Base-by-base conservation (phyloP, 2,888 invertebrate species). In the Lasioglossum marginatum region DNA sequence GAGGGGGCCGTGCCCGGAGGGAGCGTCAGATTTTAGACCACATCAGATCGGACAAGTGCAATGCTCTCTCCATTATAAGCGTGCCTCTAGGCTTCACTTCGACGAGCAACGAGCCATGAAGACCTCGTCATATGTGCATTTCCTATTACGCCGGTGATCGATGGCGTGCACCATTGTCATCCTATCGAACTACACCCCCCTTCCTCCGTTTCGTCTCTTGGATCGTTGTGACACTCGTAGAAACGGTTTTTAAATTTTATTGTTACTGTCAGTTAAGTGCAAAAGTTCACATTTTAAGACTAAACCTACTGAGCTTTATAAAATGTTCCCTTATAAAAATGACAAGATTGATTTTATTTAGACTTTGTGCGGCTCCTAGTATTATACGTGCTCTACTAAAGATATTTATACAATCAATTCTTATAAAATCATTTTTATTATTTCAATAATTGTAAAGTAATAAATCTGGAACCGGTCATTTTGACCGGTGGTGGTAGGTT, bases 21-120 rank as follows among this genome's bases (percentile, higher is more conserved):
- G 91, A 91, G 91, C 91, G 90, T 91, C 93, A 93, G 93, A 93
- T 93, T 93, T 93, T 93, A 91, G 92, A 92, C 93, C 93, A 87
- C 93, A 93, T 88, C 89, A 91, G 89, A 89, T 91, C 89, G 92
- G 91, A 93, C 93, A 93, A 93, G 93, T 93, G 93, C 93, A 92
- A 70, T 89, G 83, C 88, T 89, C 88, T 90, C 89, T 90, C 91
- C 87, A 90, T 91, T 91, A 91, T 91, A 90, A 90, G 84, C 88
- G 88, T 85, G 89, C 91, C 85, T 90, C 86, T 74, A 80, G 85
- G 86, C 88, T 87, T 88, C 78, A 91, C 90, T 91, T 88, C 90
- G 87, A 81, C 83, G 92, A 83, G 88, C 93, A 94, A 94, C 94
- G 94, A 94, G 92, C 94, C 94, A 86, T 94, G 91, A 93, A 94